phyloP scores from a whole-genome alignment of 2,113 vertebrate species.

The Lamprologus sp. region DNA sequence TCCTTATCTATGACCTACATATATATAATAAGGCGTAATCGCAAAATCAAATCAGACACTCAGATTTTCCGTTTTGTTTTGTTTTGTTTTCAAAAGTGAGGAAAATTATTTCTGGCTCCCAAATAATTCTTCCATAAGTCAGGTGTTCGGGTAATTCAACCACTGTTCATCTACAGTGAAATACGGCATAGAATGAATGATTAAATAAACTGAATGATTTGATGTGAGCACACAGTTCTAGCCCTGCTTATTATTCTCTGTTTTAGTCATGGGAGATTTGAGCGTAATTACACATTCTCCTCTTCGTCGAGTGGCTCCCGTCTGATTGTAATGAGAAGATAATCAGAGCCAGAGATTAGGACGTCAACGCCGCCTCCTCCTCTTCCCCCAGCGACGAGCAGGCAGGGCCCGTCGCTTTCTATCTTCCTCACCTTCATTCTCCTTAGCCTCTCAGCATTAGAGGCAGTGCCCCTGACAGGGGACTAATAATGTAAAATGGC shows the following conservation, averaged over 20 bases:
- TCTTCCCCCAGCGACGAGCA: slow-evolving; percentile 16
- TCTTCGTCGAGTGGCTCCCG: slow-evolving; percentile 52
- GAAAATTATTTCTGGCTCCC: background rate
- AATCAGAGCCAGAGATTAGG: slow-evolving; percentile 71
- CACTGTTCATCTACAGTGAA: background rate
- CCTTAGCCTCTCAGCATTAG: slow-evolving; percentile 1
- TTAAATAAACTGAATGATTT: slow-evolving; percentile 38
- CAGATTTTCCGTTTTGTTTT: background rate
- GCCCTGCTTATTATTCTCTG: slow-evolving; percentile 40
- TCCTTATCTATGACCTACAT: background rate
- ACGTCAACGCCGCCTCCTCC: slow-evolving; percentile 39
- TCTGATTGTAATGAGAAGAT: slow-evolving; percentile 73
- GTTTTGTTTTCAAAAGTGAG: background rate
- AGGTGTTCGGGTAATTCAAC: background rate
- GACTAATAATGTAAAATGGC: slow-evolving; percentile 57
- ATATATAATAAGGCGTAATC: background rate
- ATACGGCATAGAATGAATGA: slow-evolving; percentile 5
- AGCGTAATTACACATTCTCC: slow-evolving; percentile 60
- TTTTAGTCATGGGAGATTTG: slow-evolving; percentile 61
- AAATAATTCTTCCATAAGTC: background rate
- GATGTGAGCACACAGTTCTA: slow-evolving; percentile 14
- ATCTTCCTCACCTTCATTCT: slow-evolving; percentile 28
- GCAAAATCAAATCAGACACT: background rate
- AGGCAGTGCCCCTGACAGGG: slow-evolving; percentile 14
- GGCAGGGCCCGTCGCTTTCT: slow-evolving; percentile 30